phyloP scores from a whole-genome alignment of 1,140 invertebrate species.

The Galendromus occidentalis region DNA sequence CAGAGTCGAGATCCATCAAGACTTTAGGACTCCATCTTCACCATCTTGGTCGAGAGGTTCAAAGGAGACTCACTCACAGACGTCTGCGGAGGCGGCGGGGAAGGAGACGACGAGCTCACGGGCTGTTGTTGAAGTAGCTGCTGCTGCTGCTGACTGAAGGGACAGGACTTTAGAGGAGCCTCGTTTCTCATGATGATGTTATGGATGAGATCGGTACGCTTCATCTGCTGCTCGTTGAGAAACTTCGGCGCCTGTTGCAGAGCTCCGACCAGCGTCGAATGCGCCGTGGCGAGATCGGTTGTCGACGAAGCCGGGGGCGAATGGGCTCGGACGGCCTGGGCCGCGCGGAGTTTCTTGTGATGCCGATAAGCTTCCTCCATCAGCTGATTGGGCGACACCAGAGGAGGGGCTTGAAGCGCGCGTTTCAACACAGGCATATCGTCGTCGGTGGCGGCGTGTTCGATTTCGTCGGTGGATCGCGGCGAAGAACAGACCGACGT shows the following conservation, averaged over 20 bases:
- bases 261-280: constrained; percentile 62
- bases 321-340: constrained; percentile 39
- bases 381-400: constrained; percentile 48
- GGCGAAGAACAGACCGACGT: constrained; percentile 51
- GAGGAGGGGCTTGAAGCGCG: constrained; percentile 67
- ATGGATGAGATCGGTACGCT: constrained; percentile 66
- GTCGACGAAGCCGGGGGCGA: constrained; percentile 18
- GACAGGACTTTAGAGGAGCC: neutral
- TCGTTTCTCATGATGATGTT: constrained; percentile 51
- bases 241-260: constrained; percentile 59
- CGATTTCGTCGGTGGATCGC: constrained; percentile 10
- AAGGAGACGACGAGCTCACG: neutral
- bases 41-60: constrained; percentile 8
- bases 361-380: constrained; percentile 87
- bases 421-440: constrained; percentile 82
- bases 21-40: constrained; percentile 6
- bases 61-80: neutral
- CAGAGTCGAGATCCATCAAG: too few species aligned
- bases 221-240: constrained; percentile 67
- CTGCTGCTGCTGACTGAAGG: neutral
- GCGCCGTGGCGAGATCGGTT: constrained; percentile 47
- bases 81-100: neutral
- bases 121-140: neutral
- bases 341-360: constrained; percentile 70
- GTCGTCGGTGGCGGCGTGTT: constrained; percentile 29